Evolutionary conservation across 2,797 vertebrate genomes (phyloP).

Genomic region (Aythya fuligula): DNA sequence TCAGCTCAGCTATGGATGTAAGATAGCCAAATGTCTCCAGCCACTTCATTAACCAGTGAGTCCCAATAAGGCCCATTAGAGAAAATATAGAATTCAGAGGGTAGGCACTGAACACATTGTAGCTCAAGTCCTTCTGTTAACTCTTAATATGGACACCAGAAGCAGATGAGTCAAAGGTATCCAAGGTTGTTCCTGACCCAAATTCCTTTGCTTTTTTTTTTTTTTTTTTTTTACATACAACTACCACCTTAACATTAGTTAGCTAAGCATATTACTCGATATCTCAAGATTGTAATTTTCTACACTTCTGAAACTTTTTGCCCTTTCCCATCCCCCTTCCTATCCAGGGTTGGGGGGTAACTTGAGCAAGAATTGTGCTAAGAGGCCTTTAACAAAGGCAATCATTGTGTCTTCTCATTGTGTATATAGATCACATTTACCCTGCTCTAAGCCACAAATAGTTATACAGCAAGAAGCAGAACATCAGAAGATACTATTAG

Average conservation of each 20-base stretch:
- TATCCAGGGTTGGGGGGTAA: fast-evolving
- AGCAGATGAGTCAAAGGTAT: background rate
- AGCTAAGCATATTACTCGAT: background rate
- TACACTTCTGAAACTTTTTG: background rate
- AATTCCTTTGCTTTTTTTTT: background rate
- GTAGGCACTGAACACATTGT: fast-evolving
- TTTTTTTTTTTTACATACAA: too few species aligned
- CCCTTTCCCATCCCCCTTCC: background rate
- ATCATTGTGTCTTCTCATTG: fast-evolving
- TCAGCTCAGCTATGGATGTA: background rate
- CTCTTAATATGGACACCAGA: background rate
- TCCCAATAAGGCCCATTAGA: fast-evolving
- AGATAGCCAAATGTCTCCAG: background rate
- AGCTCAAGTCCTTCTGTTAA: background rate
- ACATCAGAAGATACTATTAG: background rate
- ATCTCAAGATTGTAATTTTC: background rate
- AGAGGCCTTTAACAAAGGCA: background rate
- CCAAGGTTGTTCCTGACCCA: background rate
- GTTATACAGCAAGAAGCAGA: fast-evolving
- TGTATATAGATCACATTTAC: background rate
- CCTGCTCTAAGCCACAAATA: fast-evolving
- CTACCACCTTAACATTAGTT: background rate
- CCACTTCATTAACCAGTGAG: background rate
- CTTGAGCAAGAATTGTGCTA: background rate
- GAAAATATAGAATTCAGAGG: fast-evolving